Conservation (phyloP, 2,797 vertebrate species). For the Synaphobranchus kaupii region DNA sequence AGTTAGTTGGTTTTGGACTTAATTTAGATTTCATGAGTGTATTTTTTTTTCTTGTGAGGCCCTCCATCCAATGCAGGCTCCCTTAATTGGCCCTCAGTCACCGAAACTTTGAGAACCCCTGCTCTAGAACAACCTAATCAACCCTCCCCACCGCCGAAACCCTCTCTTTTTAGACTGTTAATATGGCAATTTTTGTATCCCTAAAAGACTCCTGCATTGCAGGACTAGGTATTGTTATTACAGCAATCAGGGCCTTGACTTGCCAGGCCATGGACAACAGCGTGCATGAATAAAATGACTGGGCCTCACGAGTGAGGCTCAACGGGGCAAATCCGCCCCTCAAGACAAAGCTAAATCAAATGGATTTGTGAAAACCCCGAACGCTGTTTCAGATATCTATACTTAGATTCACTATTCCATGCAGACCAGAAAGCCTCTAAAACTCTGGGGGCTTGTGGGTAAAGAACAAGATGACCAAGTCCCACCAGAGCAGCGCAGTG, state of each 20-base stretch:
- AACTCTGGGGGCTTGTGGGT: background rate
- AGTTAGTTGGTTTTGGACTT: too few relatives aligned
- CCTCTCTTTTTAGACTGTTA: conserved; percentile 53
- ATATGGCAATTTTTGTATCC: conserved; percentile 53
- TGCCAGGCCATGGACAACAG: conserved; percentile 67
- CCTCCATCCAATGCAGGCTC: too few relatives aligned
- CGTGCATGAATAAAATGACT: conserved; percentile 69
- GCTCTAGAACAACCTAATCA: conserved; percentile 65
- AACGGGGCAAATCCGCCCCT: conserved; percentile 37
- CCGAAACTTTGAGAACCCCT: too few relatives aligned
- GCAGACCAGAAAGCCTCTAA: background rate
- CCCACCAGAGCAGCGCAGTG: background rate
- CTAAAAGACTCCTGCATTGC: conserved; percentile 67
- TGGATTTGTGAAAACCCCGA: conserved; percentile 15
- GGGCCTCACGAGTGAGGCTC: conserved; percentile 58
- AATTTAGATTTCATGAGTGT: too few relatives aligned
- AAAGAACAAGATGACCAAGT: background rate
- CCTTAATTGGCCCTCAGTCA: too few relatives aligned
- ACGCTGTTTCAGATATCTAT: background rate
- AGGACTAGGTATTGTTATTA: conserved; percentile 73
- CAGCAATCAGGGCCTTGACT: conserved; percentile 75
- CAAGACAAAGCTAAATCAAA: conserved; percentile 38
- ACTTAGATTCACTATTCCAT: background rate
- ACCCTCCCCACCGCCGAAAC: conserved; percentile 57
- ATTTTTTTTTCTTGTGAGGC: too few relatives aligned